These are phyloP conservation scores for Apamea epomidion DNA, from an alignment of 2,888 invertebrate genomes.

Conservation along the genomic window DNA sequence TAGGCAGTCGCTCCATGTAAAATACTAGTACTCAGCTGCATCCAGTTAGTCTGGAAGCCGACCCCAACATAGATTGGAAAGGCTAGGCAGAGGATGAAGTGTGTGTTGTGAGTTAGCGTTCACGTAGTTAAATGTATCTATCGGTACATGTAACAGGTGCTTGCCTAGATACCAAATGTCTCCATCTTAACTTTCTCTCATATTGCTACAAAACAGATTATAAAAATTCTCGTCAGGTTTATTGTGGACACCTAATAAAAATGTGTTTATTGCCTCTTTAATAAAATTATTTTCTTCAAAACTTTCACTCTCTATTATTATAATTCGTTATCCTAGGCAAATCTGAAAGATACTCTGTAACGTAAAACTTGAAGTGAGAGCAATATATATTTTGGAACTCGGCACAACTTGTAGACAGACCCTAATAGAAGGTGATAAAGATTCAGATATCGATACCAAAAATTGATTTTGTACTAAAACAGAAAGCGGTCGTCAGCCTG, in stretches of 20 bases:
- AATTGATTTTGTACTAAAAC: conserved; percentile 40
- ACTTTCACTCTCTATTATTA: background rate
- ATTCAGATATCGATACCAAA: conserved; percentile 25
- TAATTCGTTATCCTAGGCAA: conserved; percentile 9
- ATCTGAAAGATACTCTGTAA: background rate
- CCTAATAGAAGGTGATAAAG: conserved; percentile 19
- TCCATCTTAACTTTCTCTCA: background rate
- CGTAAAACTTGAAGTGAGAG: conserved; percentile 1
- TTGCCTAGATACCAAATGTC: no score
- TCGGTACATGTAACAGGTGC: background rate
- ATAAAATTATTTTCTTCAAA: conserved; percentile 18
- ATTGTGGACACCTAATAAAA: conserved; percentile 10
- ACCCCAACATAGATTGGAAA: no score
- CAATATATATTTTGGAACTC: conserved; percentile 18
- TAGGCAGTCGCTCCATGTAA: no score
- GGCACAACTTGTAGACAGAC: conserved; percentile 17
- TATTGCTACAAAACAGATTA: conserved; percentile 2
- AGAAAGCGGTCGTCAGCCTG: conserved; percentile 26
- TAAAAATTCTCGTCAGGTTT: conserved; percentile 5
- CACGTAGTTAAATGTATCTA: background rate
- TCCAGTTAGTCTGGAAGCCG: no score
- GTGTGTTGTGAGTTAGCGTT: background rate
- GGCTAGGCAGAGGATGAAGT: no score
- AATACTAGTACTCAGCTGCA: no score
- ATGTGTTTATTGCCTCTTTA: conserved; percentile 18